Evolutionary conservation across 2,888 invertebrate species (phyloP).

Genomic region (Abscondita cerata): DNA sequence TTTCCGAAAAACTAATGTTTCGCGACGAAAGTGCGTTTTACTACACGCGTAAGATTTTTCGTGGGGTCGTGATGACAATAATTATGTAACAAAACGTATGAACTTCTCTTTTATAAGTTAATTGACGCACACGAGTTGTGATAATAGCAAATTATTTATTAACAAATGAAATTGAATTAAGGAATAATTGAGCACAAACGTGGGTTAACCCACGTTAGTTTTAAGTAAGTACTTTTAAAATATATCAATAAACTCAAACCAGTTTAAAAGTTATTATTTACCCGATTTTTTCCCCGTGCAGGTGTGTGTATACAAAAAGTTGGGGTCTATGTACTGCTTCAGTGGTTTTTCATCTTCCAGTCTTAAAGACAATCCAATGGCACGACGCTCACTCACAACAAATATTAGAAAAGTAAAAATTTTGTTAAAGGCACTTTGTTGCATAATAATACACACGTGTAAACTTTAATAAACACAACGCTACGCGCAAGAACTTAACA

Average conservation of each 20-base stretch:
- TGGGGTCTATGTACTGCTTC: neutral
- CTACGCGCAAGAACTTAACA: neutral
- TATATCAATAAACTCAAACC: conserved; percentile 14
- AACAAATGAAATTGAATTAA: conserved; percentile 42
- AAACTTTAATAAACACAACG: neutral
- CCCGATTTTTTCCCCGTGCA: neutral
- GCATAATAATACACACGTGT: neutral
- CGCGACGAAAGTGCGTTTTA: no score
- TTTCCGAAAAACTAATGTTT: no score
- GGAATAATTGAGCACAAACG: conserved; percentile 34
- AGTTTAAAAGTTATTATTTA: neutral
- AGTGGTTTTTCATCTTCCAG: neutral
- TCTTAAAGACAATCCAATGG: neutral
- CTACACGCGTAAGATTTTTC: no score
- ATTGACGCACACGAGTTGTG: conserved; percentile 37
- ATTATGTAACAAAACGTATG: conserved; percentile 36
- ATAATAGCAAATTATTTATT: conserved; percentile 40
- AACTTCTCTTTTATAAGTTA: conserved; percentile 36
- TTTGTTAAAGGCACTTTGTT: no score
- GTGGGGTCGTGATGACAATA: conserved; percentile 1
- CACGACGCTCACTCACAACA: neutral
- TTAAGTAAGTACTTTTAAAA: conserved; percentile 6
- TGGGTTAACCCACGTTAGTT: conserved; percentile 20
- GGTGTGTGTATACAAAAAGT: neutral
- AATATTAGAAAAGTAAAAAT: no score